Conservation (phyloP, 2,797 vertebrate genomes). For the Macroramphosus scolopax region DNA sequence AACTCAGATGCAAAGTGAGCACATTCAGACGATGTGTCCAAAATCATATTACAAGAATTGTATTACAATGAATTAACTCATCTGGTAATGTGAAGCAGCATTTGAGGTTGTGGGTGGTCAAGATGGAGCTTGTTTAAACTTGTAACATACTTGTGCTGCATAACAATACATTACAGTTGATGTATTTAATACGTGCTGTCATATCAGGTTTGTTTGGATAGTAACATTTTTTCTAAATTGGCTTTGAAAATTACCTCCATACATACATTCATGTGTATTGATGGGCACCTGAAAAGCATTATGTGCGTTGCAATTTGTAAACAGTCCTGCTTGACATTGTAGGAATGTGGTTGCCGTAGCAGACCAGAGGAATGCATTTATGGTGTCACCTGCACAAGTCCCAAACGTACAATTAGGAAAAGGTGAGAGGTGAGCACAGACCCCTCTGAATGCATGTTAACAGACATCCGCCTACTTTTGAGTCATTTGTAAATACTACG, state of each 20-base stretch:
- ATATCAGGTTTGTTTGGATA: no score
- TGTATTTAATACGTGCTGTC: no score
- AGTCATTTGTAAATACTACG: constrained; percentile 30
- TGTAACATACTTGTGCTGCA: no score
- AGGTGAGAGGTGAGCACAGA: constrained; percentile 49
- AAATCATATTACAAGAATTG: no score
- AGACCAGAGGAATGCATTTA: constrained; percentile 48
- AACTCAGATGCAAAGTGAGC: no score
- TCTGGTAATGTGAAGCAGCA: no score
- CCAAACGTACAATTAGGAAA: constrained; percentile 53
- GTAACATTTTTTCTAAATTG: no score
- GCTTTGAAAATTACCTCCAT: constrained; percentile 1
- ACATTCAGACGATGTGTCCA: no score
- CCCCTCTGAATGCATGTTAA: constrained; percentile 17
- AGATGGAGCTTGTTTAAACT: neutral
- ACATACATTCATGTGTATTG: constrained; percentile 3
- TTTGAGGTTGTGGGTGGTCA: no score
- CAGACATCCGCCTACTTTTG: no score
- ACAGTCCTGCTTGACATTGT: constrained; percentile 16
- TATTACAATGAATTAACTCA: no score
- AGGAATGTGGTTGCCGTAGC: constrained; percentile 35
- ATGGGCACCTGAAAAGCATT: neutral
- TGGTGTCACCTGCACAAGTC: constrained; percentile 31
- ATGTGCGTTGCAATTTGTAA: constrained; percentile 14
- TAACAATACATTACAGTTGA: no score